Conservation (phyloP, 2,113 vertebrate genomes). For the Alces alces region DNA sequence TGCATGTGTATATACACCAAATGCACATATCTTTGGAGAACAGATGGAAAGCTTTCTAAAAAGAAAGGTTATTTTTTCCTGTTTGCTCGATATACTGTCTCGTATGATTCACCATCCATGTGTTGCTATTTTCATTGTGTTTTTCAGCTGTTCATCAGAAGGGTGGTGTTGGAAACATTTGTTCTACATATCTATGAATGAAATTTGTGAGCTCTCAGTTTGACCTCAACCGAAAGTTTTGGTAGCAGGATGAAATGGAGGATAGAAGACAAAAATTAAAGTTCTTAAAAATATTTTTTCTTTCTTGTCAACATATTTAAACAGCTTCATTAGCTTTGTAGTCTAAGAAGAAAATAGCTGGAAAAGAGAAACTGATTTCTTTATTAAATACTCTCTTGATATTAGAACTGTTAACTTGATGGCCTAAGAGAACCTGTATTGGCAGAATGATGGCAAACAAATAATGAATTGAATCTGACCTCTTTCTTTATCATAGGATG, state of each 20-base stretch:
- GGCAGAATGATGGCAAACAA: slow-evolving; percentile 41
- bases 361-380: slow-evolving; percentile 13
- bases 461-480: slow-evolving; percentile 34
- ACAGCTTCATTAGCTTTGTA: not conserved
- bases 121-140: slow-evolving; percentile 41
- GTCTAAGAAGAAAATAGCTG: slow-evolving; percentile 23
- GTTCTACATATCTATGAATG: not conserved
- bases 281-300: slow-evolving; percentile 22
- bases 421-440: not conserved
- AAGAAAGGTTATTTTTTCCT: slow-evolving; percentile 20
- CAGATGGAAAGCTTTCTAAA: not conserved
- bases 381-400: slow-evolving; percentile 44
- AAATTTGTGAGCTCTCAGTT: slow-evolving; percentile 15
- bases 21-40: not conserved
- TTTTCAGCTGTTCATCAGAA: slow-evolving; percentile 10
- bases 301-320: slow-evolving; percentile 47
- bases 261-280: slow-evolving; percentile 30
- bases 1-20: not conserved
- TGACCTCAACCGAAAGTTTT: slow-evolving; percentile 15
- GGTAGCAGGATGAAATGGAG: not conserved
- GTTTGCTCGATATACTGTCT: not conserved
- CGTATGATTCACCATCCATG: not conserved
- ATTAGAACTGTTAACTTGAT: slow-evolving; percentile 25
- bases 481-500: slow-evolving; percentile 15
- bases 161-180: not conserved